Base-by-base conservation (phyloP, 2,113 vertebrate genomes). In the Dicrurus megarhynchus region DNA sequence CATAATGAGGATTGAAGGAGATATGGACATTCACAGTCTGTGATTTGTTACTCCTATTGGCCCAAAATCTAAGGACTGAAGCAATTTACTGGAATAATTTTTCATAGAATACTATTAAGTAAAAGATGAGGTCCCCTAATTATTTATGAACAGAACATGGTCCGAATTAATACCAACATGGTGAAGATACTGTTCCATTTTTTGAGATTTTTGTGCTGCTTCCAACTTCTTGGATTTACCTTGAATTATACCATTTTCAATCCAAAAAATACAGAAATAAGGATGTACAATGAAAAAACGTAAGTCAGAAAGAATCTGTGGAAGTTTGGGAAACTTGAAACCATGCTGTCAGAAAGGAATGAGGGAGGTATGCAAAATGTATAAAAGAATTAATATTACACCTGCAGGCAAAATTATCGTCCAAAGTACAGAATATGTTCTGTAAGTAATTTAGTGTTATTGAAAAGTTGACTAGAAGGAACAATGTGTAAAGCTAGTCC, bases 261-360 rank as follows among this genome's bases (percentile, higher is more conserved):
- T 50, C 37, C 14, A 89, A 91, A 83, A 95, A 77, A 59, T 41
- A 69, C 12, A 91, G 46, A 84, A 76, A 65, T 30, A 74, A 73
- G 26, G n/a, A 82, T 16, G 11, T 42, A 69, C 19, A 42, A 93
- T 84, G 65, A 17, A 57, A 83, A 77, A 79, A 64, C 8, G 1
- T 63, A 96, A 81, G 35, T 47, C 65, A 92, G 64, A 87, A 74
- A 70, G 79, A 94, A 92, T 87, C 24, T 64, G 32, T 69, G 69
- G 39, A 93, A 84, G 50, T 80, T 84, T 83, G 24, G 27, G 63
- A 87, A 96, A 95, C 57, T 35, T 75, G 64, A 96, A 94, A 84
- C 49, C 46, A 70, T 56, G 11, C 56, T 78, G 69, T 39, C 75
- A 86, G 39, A 87, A 92, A 91, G 59, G 73, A 84, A 86, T 64